These are phyloP conservation scores for Eonycteris spelaea DNA, from an alignment of 2,113 vertebrate species.

Conservation along the genomic window DNA sequence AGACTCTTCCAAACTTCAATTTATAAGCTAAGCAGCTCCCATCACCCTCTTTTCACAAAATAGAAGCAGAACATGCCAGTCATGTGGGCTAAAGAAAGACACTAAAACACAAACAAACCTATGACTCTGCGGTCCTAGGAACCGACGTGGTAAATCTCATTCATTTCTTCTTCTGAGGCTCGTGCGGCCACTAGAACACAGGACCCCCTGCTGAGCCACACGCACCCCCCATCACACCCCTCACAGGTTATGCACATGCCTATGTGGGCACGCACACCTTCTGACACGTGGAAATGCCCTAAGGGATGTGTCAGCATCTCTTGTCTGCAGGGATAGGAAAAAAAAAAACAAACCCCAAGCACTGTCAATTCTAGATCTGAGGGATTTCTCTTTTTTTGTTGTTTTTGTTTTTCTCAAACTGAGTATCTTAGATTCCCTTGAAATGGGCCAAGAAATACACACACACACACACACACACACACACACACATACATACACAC, in stretches of 20 bases:
- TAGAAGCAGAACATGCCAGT: not conserved
- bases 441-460: not conserved
- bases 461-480: too few relatives aligned
- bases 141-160: not conserved
- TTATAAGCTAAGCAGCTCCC: not conserved
- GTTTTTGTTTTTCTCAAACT: not conserved
- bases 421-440: not conserved
- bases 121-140: not conserved
- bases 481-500: too few relatives aligned
- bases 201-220: fast-evolving
- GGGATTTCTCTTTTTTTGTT: not conserved
- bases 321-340: not conserved
- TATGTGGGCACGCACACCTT: not conserved
- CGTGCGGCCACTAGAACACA: not conserved
- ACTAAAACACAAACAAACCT: too few relatives aligned
- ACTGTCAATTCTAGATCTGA: not conserved
- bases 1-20: slow-evolving; percentile 28
- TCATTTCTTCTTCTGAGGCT: not conserved
- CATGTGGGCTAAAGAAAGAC: not conserved
- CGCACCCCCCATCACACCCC: fast-evolving
- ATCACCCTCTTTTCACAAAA: not conserved
- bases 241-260: fast-evolving
- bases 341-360: not conserved
- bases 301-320: not conserved
- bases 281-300: not conserved